Conservation (phyloP, 2,797 vertebrate genomes). For the Gouania willdenowi region DNA sequence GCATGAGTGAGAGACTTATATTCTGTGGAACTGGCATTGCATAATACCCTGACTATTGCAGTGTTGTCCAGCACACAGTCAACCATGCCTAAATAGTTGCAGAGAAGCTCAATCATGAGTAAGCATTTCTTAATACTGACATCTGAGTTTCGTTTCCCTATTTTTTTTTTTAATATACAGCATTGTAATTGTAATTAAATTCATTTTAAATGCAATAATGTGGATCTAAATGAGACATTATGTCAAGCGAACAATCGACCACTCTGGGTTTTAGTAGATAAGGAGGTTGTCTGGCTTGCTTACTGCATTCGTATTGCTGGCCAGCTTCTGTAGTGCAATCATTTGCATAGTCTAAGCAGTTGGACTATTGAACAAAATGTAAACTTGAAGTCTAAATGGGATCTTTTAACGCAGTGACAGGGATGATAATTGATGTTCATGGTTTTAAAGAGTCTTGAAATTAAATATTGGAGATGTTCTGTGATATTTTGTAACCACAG, state of each 20-base stretch:
- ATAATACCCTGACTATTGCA: conserved; percentile 35
- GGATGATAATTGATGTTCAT: conserved; percentile 42
- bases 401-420: conserved; percentile 39
- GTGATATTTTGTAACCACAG: conserved; percentile 33
- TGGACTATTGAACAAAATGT: conserved; percentile 48
- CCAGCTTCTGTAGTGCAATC: conserved; percentile 26
- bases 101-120: conserved; percentile 13
- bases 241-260: conserved; percentile 56
- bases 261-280: conserved; percentile 50
- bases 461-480: conserved; percentile 37
- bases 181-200: conserved; percentile 43
- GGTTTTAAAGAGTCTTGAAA: conserved; percentile 43
- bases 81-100: conserved; percentile 5
- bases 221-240: conserved; percentile 54
- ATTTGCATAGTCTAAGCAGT: conserved; percentile 63
- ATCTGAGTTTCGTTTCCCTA: no score
- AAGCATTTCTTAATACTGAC: conserved; percentile 28
- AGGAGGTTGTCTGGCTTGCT: conserved; percentile 29
- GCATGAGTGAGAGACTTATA: conserved; percentile 29
- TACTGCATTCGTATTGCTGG: conserved; percentile 24
- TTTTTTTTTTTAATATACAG: no score
- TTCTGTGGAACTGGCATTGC: conserved; percentile 25
- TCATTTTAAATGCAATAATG: conserved; percentile 37
- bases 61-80: conserved; percentile 16
- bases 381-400: conserved; percentile 63